Evolutionary conservation across 1,140 invertebrate species (phyloP).

Genomic region (Brachionus rotundiformis): DNA sequence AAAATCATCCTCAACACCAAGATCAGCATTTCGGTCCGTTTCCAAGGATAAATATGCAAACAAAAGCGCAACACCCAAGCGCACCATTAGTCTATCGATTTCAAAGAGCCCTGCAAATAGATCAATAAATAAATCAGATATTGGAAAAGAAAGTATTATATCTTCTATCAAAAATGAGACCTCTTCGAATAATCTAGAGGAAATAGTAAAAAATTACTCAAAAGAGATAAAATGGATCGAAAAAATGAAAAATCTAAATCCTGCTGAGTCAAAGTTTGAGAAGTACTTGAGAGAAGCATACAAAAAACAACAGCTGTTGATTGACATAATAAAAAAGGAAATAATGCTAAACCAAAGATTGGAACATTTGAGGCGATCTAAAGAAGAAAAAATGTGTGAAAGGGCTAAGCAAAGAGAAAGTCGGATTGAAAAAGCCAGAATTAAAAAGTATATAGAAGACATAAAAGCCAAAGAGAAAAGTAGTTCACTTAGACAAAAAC

Average conservation of each 20-base stretch:
- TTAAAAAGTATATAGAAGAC: conserved; percentile 62
- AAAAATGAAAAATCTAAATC: conserved; percentile 55
- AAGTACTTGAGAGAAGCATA: conserved; percentile 62
- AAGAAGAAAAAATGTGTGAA: background rate
- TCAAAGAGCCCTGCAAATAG: background rate
- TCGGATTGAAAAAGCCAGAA: conserved; percentile 59
- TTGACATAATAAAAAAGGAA: conserved; percentile 62
- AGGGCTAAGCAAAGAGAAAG: conserved; percentile 60
- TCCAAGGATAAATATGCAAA: background rate
- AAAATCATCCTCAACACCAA: conserved; percentile 18
- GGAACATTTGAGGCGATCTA: conserved; percentile 1
- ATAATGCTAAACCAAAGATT: conserved; percentile 57
- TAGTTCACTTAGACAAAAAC: conserved; percentile 60
- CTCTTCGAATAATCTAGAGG: conserved; percentile 60
- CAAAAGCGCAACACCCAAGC: background rate
- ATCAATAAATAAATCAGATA: background rate
- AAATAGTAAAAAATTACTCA: conserved; percentile 59
- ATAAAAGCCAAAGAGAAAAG: conserved; percentile 59
- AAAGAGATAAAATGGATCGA: conserved; percentile 60
- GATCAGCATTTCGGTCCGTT: background rate
- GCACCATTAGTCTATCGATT: background rate
- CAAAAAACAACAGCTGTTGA: conserved; percentile 59
- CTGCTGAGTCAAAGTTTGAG: conserved; percentile 56
- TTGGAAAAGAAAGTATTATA: conserved; percentile 7
- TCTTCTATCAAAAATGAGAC: conserved; percentile 58